These are phyloP conservation scores for Mirounga angustirostris DNA, from an alignment of 2,113 vertebrate species.

Conservation along the genomic window DNA sequence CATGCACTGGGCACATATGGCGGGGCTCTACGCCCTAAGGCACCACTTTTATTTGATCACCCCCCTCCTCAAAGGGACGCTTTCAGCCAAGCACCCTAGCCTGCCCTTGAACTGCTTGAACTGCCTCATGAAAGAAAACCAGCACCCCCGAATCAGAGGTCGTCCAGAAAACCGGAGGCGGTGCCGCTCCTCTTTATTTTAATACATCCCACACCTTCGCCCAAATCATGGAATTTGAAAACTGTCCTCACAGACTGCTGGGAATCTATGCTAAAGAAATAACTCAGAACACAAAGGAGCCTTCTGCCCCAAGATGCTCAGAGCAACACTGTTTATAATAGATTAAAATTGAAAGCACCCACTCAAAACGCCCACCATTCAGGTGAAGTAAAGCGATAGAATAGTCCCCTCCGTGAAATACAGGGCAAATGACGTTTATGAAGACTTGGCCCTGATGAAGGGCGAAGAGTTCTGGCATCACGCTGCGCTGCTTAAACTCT, in stretches of 20 bases:
- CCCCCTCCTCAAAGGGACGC: background rate
- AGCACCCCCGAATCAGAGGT: background rate
- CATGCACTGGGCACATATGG: background rate
- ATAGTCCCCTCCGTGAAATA: background rate
- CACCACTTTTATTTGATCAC: background rate
- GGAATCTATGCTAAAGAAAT: background rate
- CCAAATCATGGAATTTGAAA: background rate
- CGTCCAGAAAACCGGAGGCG: accelerated
- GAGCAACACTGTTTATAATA: background rate
- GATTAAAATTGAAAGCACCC: background rate
- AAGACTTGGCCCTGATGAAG: background rate
- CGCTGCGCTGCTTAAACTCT: too few species aligned
- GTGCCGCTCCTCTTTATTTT: background rate
- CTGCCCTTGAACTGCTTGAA: conserved; percentile 21
- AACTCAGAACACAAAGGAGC: background rate
- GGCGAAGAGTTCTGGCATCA: background rate
- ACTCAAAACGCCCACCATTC: background rate
- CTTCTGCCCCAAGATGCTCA: background rate
- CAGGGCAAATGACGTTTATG: background rate
- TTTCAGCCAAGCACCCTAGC: background rate
- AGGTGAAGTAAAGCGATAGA: background rate
- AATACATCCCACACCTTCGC: background rate
- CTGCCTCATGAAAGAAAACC: background rate
- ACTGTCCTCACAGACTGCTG: background rate
- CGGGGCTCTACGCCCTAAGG: background rate